These are phyloP conservation scores for Ypsolopha sequella DNA, from an alignment of 2,888 invertebrate species.

Conservation along the genomic window DNA sequence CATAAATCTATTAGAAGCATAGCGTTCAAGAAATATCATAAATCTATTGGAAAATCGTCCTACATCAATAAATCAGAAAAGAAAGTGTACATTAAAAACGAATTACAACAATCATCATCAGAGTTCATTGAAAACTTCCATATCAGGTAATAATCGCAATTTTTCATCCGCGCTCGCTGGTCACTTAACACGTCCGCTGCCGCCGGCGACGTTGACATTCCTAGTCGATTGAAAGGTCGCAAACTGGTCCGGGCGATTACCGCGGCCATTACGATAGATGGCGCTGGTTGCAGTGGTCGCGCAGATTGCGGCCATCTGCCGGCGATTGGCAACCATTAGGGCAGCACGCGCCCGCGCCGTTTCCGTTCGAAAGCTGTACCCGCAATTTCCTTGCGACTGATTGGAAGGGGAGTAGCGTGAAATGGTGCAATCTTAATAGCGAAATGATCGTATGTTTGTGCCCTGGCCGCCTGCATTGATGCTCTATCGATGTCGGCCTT, in stretches of 20 bases:
- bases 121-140: too few species aligned
- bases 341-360: slow-evolving; percentile 11
- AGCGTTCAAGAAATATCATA: too few species aligned
- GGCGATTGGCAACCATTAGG: slow-evolving; percentile 34
- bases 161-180: neutral
- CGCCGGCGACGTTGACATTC: slow-evolving; percentile 24
- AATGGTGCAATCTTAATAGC: slow-evolving; percentile 19
- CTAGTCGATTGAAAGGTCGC: slow-evolving; percentile 33
- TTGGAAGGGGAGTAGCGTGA: slow-evolving; percentile 23
- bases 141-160: too few species aligned
- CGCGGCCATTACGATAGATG: slow-evolving; percentile 25
- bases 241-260: slow-evolving; percentile 32
- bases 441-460: neutral
- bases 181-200: neutral
- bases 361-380: slow-evolving; percentile 17
- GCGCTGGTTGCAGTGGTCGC: slow-evolving; percentile 37
- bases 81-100: too few species aligned
- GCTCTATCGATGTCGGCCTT: neutral
- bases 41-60: too few species aligned
- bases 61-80: too few species aligned
- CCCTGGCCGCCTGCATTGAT: neutral
- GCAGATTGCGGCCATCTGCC: slow-evolving; percentile 36
- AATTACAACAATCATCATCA: too few species aligned
- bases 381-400: slow-evolving; percentile 20
- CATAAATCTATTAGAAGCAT: too few species aligned